Base-by-base conservation (phyloP, 2,113 vertebrate genomes). In the Chaetura pelagica region DNA sequence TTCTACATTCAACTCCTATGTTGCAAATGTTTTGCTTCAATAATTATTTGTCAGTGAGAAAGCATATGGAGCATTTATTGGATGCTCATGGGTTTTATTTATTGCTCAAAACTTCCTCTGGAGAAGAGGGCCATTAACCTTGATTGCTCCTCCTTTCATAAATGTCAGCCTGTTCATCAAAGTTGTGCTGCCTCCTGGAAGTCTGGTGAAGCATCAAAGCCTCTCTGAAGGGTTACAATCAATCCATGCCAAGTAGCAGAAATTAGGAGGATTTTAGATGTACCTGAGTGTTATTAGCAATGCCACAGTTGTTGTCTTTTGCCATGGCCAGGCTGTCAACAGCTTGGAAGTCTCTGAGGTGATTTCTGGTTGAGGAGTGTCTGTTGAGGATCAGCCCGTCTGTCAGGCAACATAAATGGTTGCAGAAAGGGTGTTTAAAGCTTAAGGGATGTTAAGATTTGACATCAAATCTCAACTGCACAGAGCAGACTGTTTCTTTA, bases 161-260 rank as follows among this genome's bases (percentile, higher is more conserved):
- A 86, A 49, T 55, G 82, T 26, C n/a, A 79, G 10, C 7, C 8
- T 38, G 7, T 46, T 89, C 68, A 64, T 52, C 38, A 51, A 42
- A 79, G 54, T 9, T 46, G 15, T 2, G 1, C 34, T 79, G 35
- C 49, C 30, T 87, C 20, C 57, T 82, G 57, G 26, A 82, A 91
- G 73, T 30, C 35, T 4, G 1, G 34, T 63, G 38, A 92, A 89
- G 11, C 49, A 52, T 7, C 10, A 2, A 63, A 75, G 7, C 9
- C 27, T 21, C 8, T 64, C 46, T 49, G 62, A 86, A 32, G 2
- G 57, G 18, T n/a, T 61, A 35, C 0, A 0, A 62, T 5, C 4
- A 55, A 76, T 55, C 48, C 13, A 24, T 6, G 10, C 5, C 30
- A 48, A 83, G 30, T 17, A 85, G 32, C 44, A 94, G 75, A 61